Evolutionary conservation across 2,888 invertebrate genomes (phyloP), one percentile per base, ranked within the genome.

Genomic region (Drosophila phalerata): DNA sequence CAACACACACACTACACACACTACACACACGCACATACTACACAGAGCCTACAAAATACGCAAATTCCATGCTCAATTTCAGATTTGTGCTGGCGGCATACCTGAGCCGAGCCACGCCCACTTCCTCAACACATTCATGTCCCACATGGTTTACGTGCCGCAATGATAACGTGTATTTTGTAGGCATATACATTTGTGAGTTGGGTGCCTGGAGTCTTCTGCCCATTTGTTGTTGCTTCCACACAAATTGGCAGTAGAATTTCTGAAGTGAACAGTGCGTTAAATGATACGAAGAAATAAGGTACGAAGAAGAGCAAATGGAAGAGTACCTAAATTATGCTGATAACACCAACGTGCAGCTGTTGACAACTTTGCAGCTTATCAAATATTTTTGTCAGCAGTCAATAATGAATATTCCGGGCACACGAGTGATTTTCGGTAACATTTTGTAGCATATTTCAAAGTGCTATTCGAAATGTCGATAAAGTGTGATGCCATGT

Each of bases 31-130:
- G 28, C 22, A 45, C 38, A 45, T 38, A 9, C 28, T 22, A 19
- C 51, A 53, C 42, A n/a, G 61, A 51, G 73, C 79, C 79, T 66
- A 77, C 77, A 77, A 74, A 78, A 80, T 86, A 82, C 82, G 81
- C 81, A 81, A 87, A 85, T 85, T 87, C 87, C 87, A 87, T 85
- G 83, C 87, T 87, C 85, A 87, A 85, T 85, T 85, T 85, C 87
- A 87, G 85, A 85, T 85, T 87, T 85, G 83, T 85, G 84, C 77
- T 79, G 75, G 73, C 87, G 79, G 73, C 79, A 85, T 85, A 87
- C 85, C 87, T 83, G 85, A 73, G 66, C 68, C 53, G 40, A 10
- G 72, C 62, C 77, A 83, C 75, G 75, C 82, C 85, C 75, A 72
- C 55, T 60, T 75, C 71, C 70, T 70, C 28, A 30, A 52, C 74